Evolutionary conservation across 2,797 vertebrate genomes (phyloP), one percentile per base, ranked within the genome.

Genomic region (Semotilus atromaculatus): DNA sequence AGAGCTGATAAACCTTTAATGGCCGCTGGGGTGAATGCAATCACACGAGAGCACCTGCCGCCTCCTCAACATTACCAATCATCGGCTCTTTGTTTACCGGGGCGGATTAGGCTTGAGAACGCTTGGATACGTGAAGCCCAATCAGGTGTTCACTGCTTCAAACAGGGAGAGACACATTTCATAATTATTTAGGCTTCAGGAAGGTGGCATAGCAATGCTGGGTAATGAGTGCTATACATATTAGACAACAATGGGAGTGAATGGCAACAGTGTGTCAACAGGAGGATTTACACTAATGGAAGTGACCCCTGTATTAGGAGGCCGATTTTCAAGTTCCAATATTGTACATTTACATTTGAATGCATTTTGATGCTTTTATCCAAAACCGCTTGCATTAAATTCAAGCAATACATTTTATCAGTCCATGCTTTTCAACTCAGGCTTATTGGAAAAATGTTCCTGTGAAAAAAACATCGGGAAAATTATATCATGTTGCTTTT

Each of bases 1-100:
- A 86, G 81, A 88, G 89, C 88, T 89, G 91, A 93, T 94, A 93
- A 94, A 92, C 85, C 91, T 89, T 87, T 89, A 90, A 91, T 88
- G 86, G 90, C 87, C 86, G 84, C 85, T 76, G 81, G 74, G 45
- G 81, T 85, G 86, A 80, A 75, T 77, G 86, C 86, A 89, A 88
- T 91, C 80, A 45, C 81, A 83, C 67, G 55, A 62, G 83, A 90
- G 85, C 90, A 89, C 88, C 91, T 91, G 89, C 89, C 86, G 85
- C 88, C 88, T 83, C 86, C 88, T 43, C 34, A 84, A 19, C 88
- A 90, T 90, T 89, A 89, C 75, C 77, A 84, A 89, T 91, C 67
- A 85, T 91, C 93, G 82, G 82, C 84, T 78, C 89, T 81, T 87
- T 87, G 88, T 90, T 91, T 91, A 88, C 88, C 48, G 82, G 81